Percentiles rank a stretch among this genome's conserved stretches.
These are phyloP conservation scores for Euleptes europaea DNA, from an alignment of 2,113 vertebrate genomes.

Conservation along the genomic window DNA sequence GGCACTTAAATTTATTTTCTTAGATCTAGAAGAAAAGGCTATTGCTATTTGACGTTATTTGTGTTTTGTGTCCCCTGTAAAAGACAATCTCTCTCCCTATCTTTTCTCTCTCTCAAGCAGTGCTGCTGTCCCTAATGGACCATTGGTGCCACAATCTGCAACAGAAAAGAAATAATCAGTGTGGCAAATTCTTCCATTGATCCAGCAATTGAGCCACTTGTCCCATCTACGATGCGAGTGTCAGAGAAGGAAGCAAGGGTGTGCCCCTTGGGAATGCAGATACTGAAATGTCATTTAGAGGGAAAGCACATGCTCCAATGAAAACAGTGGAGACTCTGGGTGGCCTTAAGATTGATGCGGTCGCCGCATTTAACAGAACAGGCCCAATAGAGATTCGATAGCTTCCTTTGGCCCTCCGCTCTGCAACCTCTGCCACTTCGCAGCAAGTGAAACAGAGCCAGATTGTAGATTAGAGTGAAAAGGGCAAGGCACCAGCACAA, in stretches of 20 bases:
- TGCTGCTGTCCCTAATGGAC: background rate
- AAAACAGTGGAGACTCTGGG: background rate
- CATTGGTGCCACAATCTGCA: background rate
- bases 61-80: background rate
- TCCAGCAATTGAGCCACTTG: slow-evolving; percentile 11
- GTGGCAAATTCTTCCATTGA: slow-evolving; percentile 19
- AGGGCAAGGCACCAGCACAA: background rate
- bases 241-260: background rate
- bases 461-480: background rate
- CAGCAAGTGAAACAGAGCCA: background rate
- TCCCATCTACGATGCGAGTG: slow-evolving; percentile 3
- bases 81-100: background rate
- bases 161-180: slow-evolving; percentile 21
- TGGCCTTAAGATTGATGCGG: background rate
- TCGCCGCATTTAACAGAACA: background rate
- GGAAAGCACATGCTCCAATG: accelerated
- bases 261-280: background rate
- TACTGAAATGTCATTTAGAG: slow-evolving; percentile 4
- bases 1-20: background rate
- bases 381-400: background rate
- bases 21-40: background rate
- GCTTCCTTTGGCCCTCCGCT: background rate
- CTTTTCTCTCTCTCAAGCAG: background rate
- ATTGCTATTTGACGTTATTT: background rate
- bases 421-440: background rate